Percentiles rank a stretch among this genome's conserved stretches.
These are phyloP conservation scores for Andrena flavipes DNA, from an alignment of 2,888 invertebrate genomes.

Conservation along the genomic window DNA sequence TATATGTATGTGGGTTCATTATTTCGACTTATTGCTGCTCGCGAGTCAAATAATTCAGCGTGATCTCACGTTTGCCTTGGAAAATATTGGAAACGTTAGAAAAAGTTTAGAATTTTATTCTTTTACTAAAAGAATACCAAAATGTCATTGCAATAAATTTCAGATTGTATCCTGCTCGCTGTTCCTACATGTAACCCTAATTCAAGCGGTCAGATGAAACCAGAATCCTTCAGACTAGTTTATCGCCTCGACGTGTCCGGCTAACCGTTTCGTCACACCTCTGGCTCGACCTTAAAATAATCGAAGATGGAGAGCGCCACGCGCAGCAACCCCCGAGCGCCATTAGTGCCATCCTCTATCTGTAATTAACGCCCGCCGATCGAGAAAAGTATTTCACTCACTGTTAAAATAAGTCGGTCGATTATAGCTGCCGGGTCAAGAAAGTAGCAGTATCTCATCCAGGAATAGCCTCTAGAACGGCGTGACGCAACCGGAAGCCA, in stretches of 20 bases:
- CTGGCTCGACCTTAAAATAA: constrained; percentile 29
- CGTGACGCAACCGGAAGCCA: constrained; percentile 22
- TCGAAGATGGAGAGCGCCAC: neutral
- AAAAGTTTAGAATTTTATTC: too few species aligned
- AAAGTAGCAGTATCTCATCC: constrained; percentile 38
- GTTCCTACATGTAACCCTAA: neutral
- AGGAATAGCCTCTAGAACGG: constrained; percentile 31
- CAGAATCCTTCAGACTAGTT: constrained; percentile 2
- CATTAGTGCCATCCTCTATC: neutral
- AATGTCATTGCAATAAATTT: constrained; percentile 14
- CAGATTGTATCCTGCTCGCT: neutral
- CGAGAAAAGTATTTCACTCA: neutral
- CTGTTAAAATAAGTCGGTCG: constrained; percentile 35
- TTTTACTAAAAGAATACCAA: neutral
- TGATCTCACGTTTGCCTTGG: too few species aligned
- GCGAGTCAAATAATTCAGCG: too few species aligned
- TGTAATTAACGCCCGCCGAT: constrained; percentile 12
- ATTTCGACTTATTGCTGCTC: too few species aligned
- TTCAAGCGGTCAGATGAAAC: constrained; percentile 18
- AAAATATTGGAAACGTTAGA: too few species aligned
- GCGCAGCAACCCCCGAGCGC: neutral
- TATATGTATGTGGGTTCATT: too few species aligned
- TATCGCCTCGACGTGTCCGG: constrained; percentile 21
- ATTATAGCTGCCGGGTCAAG: constrained; percentile 35
- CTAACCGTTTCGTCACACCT: neutral